phyloP scores from a whole-genome alignment of 2,888 invertebrate genomes.

The Rotaria macrura region DNA sequence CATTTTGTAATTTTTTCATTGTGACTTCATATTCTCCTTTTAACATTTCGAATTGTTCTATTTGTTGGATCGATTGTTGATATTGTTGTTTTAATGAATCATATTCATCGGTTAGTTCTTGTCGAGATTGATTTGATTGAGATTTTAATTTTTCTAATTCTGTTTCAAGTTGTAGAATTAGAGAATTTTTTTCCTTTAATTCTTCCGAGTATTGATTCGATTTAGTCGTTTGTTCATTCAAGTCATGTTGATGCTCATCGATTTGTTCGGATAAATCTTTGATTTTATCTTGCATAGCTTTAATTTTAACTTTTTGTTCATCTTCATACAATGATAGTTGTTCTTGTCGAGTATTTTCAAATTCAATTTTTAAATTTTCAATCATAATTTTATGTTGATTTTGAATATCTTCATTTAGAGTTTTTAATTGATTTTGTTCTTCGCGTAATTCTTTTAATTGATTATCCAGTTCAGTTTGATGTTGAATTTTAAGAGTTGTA shows the following conservation, averaged over 20 bases:
- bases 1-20: neutral
- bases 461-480: neutral
- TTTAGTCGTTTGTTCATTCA: neutral
- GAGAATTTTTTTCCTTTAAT: neutral
- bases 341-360: too few relatives aligned
- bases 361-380: too few relatives aligned
- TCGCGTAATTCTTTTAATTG: neutral
- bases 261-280: neutral
- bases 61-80: neutral
- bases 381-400: slow-evolving; percentile 21
- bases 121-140: neutral
- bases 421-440: neutral
- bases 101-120: neutral
- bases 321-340: too few relatives aligned
- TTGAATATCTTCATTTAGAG: neutral
- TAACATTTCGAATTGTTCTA: neutral
- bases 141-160: neutral
- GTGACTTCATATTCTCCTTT: neutral
- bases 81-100: neutral
- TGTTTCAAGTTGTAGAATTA: neutral
- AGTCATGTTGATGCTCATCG: too few relatives aligned
- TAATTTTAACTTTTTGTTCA: neutral
- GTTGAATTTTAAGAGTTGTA: neutral
- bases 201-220: neutral
- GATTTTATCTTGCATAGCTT: neutral